Base-by-base conservation (phyloP, 2,113 vertebrate species). In the Heterochromis multidens region DNA sequence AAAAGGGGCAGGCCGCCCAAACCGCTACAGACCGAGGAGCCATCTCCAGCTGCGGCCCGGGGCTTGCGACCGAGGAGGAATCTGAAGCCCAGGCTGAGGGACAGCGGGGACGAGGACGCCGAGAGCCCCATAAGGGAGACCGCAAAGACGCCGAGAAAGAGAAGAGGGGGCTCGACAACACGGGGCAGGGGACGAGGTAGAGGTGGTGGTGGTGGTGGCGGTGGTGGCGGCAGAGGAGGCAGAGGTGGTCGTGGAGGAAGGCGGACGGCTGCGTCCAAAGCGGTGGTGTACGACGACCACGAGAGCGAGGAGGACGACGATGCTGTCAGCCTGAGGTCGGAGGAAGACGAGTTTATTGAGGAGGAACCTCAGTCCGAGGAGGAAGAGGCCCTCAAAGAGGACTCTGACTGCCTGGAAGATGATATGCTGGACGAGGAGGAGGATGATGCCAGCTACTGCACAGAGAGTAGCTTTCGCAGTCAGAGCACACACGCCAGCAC, bases 401-500 rank as follows among this genome's bases (percentile, higher is more conserved):
- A 98, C 86, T 96, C 96, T 3, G 96, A 96, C 62, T 97, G 97
- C 93, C 96, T 97, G 0, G 93, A 94, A 52, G 89, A 93, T 89
- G 97, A 98, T 94, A 91, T 93, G 65, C 94, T 94, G 87, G 97
- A 93, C 65, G 94, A 94, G 63, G 93, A 94, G 83, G 97, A 97
- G 77, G 98, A 99, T 90, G 97, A 96, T 95, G 98, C 96, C 93
- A 99, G 98, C 89, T 97, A 97, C 93, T 99, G 97, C 92, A 98
- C 98, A 7, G 98, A 99, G 92, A 99, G 98, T 95, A 99, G 98
- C 97, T 98, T 98, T 96, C 95, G 97, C 96, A 98, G 98, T 96
- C 97, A 97, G 90, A 98, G 97, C 96, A 98, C 97, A 92, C 97
- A 98, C 94, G 97, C 97, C 96, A 99, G 98, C 96, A 97, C 97